These are phyloP conservation scores for Pitta sordida DNA, from an alignment of 2,113 vertebrate genomes.

Conservation along the genomic window DNA sequence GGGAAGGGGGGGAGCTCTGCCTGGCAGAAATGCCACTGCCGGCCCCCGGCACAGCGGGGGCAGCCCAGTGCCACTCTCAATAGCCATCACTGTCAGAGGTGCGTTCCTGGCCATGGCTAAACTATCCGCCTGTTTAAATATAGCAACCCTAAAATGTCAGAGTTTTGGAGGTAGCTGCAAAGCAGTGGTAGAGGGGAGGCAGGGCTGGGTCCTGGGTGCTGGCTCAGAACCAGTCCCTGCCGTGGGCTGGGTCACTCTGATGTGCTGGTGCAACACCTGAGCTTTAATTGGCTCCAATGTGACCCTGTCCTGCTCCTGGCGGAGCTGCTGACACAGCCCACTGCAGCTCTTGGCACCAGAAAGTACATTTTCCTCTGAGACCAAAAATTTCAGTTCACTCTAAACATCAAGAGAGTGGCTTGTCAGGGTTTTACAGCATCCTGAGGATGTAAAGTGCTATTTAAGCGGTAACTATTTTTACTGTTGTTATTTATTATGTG, in stretches of 20 bases:
- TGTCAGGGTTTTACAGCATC: conserved; percentile 32
- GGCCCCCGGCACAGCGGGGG: background rate
- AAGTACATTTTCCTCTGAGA: conserved; percentile 18
- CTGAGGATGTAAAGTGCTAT: background rate
- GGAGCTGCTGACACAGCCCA: background rate
- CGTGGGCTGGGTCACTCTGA: background rate
- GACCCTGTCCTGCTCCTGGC: background rate
- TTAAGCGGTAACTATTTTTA: conserved; percentile 1
- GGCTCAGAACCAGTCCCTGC: background rate
- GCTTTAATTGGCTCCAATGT: background rate
- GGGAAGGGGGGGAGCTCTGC: background rate
- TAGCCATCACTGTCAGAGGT: conserved; percentile 16
- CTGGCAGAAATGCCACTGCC: background rate
- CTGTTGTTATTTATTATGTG: conserved; percentile 19
- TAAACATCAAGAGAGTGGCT: background rate
- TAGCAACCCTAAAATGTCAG: conserved; percentile 24
- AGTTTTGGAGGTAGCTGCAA: background rate
- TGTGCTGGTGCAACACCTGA: background rate
- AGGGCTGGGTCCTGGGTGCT: background rate
- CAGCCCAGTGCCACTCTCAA: background rate
- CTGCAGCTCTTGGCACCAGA: conserved; percentile 42
- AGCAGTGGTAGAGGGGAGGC: background rate
- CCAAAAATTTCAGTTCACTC: conserved; percentile 15
- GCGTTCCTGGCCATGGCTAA: background rate
- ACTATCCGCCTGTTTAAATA: background rate